Conservation (phyloP, 2,888 invertebrate genomes). For the Melanchra persicariae region DNA sequence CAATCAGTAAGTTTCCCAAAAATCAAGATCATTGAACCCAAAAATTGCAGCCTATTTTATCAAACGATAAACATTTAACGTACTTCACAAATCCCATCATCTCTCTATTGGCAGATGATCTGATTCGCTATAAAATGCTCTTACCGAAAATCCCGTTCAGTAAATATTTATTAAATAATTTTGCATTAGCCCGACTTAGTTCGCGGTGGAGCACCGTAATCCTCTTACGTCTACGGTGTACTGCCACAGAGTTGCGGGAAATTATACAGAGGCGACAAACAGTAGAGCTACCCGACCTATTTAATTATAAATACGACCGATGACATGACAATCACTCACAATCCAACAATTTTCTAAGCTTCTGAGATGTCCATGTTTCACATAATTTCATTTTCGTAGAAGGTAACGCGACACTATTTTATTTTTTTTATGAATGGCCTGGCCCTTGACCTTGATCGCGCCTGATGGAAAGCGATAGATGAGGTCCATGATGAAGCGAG, state of each 20-base stretch:
- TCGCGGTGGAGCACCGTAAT: slow-evolving; percentile 73
- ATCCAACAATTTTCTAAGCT: too few species aligned
- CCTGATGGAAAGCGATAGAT: too few species aligned
- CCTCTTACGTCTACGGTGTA: slow-evolving; percentile 75
- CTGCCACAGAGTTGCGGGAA: slow-evolving; percentile 43
- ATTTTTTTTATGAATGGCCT: too few species aligned
- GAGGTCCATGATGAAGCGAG: too few species aligned
- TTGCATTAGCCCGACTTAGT: slow-evolving; percentile 73
- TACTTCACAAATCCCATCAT: slow-evolving; percentile 28
- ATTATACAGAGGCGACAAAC: slow-evolving; percentile 31
- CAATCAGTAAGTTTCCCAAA: too few species aligned
- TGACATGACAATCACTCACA: too few species aligned
- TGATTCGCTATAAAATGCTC: slow-evolving; percentile 59
- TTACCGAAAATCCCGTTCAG: slow-evolving; percentile 59
- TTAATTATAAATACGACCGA: too few species aligned
- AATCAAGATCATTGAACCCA: not conserved
- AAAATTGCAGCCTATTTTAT: not conserved
- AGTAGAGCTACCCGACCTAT: too few species aligned
- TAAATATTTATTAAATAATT: slow-evolving; percentile 78
- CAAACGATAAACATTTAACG: slow-evolving; percentile 1
- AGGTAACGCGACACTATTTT: too few species aligned
- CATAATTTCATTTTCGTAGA: too few species aligned
- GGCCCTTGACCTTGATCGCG: too few species aligned
- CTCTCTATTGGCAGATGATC: slow-evolving; percentile 53
- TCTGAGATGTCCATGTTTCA: too few species aligned